Evolutionary conservation across 2,113 vertebrate genomes (phyloP).

Genomic region (Meleagris gallopavo): DNA sequence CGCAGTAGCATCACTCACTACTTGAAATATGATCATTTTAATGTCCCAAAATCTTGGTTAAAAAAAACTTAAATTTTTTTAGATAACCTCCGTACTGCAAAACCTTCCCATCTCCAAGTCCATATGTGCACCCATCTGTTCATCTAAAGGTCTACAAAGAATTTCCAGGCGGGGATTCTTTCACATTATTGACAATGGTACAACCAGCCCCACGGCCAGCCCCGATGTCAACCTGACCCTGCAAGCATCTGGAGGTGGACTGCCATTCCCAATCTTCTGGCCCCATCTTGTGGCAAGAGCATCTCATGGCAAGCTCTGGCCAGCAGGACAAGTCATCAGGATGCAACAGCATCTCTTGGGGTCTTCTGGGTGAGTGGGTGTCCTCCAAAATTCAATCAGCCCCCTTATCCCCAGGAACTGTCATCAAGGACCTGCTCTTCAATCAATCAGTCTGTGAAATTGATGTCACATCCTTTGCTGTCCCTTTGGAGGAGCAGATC

Average conservation of each 20-base stretch:
- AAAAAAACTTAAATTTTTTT: neutral
- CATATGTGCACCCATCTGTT: rapidly evolving
- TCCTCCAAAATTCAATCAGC: neutral
- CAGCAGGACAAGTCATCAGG: rapidly evolving
- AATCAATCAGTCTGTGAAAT: neutral
- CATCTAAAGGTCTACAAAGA: neutral
- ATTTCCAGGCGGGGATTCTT: rapidly evolving
- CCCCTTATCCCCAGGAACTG: neutral
- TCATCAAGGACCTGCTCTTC: neutral
- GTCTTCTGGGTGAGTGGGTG: neutral
- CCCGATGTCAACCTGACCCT: rapidly evolving
- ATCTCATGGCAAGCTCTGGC: rapidly evolving
- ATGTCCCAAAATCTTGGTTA: too few relatives aligned
- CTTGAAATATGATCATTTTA: rapidly evolving
- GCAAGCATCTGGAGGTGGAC: rapidly evolving
- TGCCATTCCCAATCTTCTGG: neutral
- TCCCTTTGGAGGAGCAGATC: rapidly evolving
- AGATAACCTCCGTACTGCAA: neutral
- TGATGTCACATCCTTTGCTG: neutral
- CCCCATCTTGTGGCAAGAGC: slow-evolving; percentile 17
- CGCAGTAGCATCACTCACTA: neutral
- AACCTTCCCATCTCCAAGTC: rapidly evolving
- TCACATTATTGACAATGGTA: neutral
- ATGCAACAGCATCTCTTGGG: rapidly evolving
- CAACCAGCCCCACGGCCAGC: rapidly evolving